These are phyloP conservation scores for Pelobates cultripes DNA, from an alignment of 2,797 vertebrate genomes.

Conservation along the genomic window DNA sequence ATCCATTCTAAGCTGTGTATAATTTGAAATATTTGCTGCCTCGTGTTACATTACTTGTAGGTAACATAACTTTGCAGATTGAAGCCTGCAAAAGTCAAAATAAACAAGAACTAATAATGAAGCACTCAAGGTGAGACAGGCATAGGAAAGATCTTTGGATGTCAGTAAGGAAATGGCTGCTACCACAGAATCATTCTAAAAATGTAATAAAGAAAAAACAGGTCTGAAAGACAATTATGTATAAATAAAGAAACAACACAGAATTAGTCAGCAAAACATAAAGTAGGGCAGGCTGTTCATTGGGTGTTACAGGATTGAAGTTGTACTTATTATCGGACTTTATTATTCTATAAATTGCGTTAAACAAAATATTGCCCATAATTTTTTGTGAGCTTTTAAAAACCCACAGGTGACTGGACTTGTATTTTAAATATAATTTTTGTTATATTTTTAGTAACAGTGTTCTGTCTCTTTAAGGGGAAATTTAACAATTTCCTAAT, in stretches of 20 bases:
- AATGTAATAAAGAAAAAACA: neutral
- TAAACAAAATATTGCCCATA: neutral
- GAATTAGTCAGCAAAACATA: neutral
- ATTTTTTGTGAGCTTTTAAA: no score
- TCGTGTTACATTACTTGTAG: neutral
- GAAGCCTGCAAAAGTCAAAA: neutral
- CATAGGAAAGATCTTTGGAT: neutral
- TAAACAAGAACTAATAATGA: neutral
- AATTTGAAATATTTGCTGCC: constrained; percentile 6
- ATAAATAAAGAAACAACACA: neutral
- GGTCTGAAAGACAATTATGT: neutral
- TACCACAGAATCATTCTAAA: neutral
- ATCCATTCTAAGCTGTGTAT: neutral
- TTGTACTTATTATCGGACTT: neutral
- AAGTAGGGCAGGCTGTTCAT: neutral
- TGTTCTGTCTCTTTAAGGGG: no score
- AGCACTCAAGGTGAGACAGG: neutral
- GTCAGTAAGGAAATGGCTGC: neutral
- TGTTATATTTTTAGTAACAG: no score
- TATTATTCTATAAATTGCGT: neutral
- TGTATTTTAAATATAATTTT: no score
- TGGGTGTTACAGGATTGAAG: neutral
- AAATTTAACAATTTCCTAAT: no score
- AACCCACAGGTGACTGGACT: no score
- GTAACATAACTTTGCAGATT: neutral